Percentiles rank a stretch among this genome's conserved stretches.
Evolutionary conservation across 2,888 invertebrate species (phyloP).

Genomic region (Caenorhabditis sulstoni): DNA sequence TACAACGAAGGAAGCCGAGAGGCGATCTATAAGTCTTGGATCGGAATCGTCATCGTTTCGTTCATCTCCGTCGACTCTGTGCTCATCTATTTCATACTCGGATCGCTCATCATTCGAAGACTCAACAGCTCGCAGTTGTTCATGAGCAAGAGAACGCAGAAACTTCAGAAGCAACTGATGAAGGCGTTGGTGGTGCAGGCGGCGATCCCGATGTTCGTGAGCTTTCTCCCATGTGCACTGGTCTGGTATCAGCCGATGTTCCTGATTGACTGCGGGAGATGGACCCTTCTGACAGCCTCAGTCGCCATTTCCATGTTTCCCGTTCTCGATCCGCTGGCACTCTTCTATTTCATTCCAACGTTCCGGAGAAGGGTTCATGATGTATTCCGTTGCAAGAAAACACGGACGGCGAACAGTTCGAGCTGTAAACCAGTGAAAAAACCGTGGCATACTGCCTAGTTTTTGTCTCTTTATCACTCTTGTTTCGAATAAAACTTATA

Average conservation of each 20-base stretch:
- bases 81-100: conserved; percentile 15
- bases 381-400: neutral
- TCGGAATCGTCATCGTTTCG: neutral
- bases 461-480: no score
- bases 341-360: conserved; percentile 9
- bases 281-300: conserved; percentile 1
- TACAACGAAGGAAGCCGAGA: neutral
- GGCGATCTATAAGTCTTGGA: neutral
- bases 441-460: no score
- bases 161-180: conserved; percentile 14
- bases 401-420: no score
- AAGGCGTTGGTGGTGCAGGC: conserved; percentile 25
- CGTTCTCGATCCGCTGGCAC: conserved; percentile 18
- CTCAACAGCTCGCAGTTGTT: neutral
- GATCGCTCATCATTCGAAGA: neutral
- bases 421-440: no score
- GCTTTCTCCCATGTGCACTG: conserved; percentile 3
- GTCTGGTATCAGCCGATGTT: conserved; percentile 22
- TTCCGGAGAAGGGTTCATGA: conserved; percentile 6
- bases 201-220: conserved; percentile 21
- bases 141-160: conserved; percentile 16
- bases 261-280: conserved; percentile 7
- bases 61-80: conserved; percentile 3
- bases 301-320: conserved; percentile 19
- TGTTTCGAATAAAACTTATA: no score